Conservation (phyloP, 2,797 vertebrate species). For the Eulemur mongoz region DNA sequence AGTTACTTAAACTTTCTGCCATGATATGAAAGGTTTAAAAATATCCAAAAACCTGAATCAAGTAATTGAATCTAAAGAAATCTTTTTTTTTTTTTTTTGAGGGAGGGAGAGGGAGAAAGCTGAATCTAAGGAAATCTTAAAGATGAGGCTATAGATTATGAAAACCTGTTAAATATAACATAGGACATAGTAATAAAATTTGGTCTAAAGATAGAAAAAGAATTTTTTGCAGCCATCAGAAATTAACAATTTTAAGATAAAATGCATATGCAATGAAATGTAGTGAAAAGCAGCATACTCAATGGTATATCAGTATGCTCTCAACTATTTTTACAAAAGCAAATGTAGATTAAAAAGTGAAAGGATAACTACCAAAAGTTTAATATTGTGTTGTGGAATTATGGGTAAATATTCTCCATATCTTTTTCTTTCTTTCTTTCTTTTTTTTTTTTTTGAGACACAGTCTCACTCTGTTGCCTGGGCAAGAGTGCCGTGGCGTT, state of each 20-base stretch:
- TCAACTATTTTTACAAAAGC: not conserved
- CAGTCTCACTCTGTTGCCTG: too few relatives aligned
- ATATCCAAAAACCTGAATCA: not conserved
- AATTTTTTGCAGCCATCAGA: not conserved
- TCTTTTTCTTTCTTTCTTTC: too few relatives aligned
- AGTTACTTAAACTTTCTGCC: not conserved
- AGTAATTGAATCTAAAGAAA: not conserved
- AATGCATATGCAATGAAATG: not conserved
- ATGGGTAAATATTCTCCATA: not conserved
- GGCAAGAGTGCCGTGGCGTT: too few relatives aligned
- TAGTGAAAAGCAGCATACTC: not conserved
- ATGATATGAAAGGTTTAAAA: not conserved
- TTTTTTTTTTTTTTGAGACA: too few relatives aligned
- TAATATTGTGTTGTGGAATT: not conserved
- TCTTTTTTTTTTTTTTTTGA: too few relatives aligned
- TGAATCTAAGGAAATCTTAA: not conserved
- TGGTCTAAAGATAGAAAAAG: not conserved
- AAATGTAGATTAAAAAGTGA: not conserved
- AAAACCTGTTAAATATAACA: not conserved
- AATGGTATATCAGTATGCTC: fast-evolving
- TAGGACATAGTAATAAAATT: not conserved
- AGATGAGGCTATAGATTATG: not conserved
- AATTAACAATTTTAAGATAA: not conserved
- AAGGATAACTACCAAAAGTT: not conserved
- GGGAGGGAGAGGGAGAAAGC: too few relatives aligned